Base-by-base conservation (phyloP, 1,140 invertebrate species). In the Artemia franciscana region DNA sequence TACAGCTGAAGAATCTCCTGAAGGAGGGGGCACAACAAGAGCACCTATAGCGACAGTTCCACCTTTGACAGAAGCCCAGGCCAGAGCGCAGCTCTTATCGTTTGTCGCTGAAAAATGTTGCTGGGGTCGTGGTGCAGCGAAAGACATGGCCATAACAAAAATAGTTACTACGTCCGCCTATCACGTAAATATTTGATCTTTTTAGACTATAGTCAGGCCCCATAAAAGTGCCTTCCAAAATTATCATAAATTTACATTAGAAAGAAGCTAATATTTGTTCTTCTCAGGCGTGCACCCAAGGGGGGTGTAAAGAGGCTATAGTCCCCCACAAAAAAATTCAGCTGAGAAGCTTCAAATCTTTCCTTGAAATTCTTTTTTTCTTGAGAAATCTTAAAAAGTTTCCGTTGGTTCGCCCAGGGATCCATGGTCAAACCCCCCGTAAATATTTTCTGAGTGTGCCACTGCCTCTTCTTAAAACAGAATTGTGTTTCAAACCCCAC, bases 41-140 rank as follows among this genome's bases (percentile, higher is more conserved):
- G 60, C 66, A 58, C 25, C 59, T 58, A 21, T 67, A 60, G 5
- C 68, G 63, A 39, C 65, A 61, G 68, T 65, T 25, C 69, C 72
- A 5, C 67, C 67, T 12, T 70, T 79, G 58, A 76, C 72, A 26
- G 77, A 79, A 66, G 67, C 75, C 58, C 71, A 78, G 61, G 78
- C 75, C 0, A 66, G 76, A 57, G 68, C 74, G n/a, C 77, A 77
- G 4, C 67, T 80, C 4, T 27, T 75, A 4, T 64, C 68, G 27
- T 71, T 73, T 66, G 77, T 78, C 4, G 69, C 71, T 26, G 69
- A 74, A 25, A 73, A 78, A 65, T 80, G 76, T 68, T 80, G 79
- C 67, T 80, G 78, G 72, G 78, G 79, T 3, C 71, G 70, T 56
- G 68, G 68, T 0, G 75, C 78, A 4, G 78, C 77, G 5, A 68